phyloP scores from a whole-genome alignment of 2,888 invertebrate genomes.

The Parnassius smintheus region DNA sequence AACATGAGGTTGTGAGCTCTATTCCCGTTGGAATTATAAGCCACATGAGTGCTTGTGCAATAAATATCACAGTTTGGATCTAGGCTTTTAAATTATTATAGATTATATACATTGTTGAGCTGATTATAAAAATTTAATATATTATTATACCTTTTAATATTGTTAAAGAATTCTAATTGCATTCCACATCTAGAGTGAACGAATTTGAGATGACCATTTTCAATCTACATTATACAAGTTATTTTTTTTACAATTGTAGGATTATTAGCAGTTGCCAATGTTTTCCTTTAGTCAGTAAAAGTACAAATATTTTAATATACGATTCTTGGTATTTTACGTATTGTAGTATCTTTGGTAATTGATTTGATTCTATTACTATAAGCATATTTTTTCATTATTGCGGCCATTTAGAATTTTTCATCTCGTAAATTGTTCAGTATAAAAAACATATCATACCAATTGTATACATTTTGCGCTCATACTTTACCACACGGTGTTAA shows the following conservation, averaged over 20 bases:
- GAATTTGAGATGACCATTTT: conserved; percentile 80
- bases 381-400: conserved; percentile 76
- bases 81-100: conserved; percentile 83
- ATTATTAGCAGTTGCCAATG: conserved; percentile 81
- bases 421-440: conserved; percentile 75
- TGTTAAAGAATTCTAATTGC: conserved; percentile 82
- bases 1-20: conserved; percentile 80
- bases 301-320: conserved; percentile 89
- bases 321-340: conserved; percentile 81
- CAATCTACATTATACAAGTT: conserved; percentile 80
- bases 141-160: conserved; percentile 83
- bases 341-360: conserved; percentile 78
- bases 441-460: conserved; percentile 78
- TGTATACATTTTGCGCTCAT: conserved; percentile 52
- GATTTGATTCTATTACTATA: conserved; percentile 77
- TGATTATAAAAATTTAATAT: conserved; percentile 83
- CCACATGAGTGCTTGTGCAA: conserved; percentile 82
- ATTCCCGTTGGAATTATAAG: conserved; percentile 78
- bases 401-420: conserved; percentile 71
- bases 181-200: conserved; percentile 82
- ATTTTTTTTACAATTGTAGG: conserved; percentile 79
- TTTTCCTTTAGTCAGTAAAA: conserved; percentile 90
- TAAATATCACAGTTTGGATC: conserved; percentile 82
- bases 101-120: conserved; percentile 84
- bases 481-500: conserved; percentile 29